Conservation (phyloP, 92 coral and sea anemone species). For the Siderastrea radians region DNA sequence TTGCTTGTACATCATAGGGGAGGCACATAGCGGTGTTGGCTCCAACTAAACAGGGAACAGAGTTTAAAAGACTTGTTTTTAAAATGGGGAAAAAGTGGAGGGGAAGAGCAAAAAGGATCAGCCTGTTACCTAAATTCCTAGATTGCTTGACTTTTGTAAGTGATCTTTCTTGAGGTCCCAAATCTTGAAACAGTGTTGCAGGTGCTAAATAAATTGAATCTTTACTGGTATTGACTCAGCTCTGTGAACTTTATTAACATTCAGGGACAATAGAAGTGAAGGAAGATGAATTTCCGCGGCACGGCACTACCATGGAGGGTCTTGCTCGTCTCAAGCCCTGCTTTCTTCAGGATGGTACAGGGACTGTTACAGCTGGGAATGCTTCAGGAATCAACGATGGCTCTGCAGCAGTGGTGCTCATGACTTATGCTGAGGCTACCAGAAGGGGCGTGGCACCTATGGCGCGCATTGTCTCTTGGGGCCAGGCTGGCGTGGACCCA, state of each 20-base stretch:
- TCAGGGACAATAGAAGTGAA: slow-evolving; percentile 80
- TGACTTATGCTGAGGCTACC: slow-evolving; percentile 86
- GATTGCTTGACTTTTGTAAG: too few species aligned
- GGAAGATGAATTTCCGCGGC: slow-evolving; percentile 92
- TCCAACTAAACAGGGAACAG: too few species aligned
- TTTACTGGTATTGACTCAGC: not conserved
- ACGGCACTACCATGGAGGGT: slow-evolving; percentile 87
- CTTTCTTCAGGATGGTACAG: slow-evolving; percentile 92
- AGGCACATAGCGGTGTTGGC: too few species aligned
- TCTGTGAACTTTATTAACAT: not conserved
- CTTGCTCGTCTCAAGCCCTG: slow-evolving; percentile 91
- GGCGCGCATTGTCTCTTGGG: slow-evolving; percentile 94
- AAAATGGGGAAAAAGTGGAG: too few species aligned
- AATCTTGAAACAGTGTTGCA: too few species aligned
- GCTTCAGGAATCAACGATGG: slow-evolving; percentile 99
- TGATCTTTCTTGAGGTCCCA: too few species aligned
- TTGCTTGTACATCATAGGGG: too few species aligned
- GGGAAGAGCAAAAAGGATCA: too few species aligned
- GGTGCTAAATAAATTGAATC: not conserved
- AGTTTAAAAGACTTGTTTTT: too few species aligned
- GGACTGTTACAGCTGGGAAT: slow-evolving; percentile 96
- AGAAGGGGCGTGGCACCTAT: slow-evolving; percentile 72
- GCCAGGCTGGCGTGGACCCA: slow-evolving; percentile 99
- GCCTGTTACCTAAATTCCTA: too few species aligned
- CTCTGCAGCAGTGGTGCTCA: slow-evolving; percentile 94